Conservation (phyloP, 2,888 invertebrate genomes). For the Bhutanitis thaidina region DNA sequence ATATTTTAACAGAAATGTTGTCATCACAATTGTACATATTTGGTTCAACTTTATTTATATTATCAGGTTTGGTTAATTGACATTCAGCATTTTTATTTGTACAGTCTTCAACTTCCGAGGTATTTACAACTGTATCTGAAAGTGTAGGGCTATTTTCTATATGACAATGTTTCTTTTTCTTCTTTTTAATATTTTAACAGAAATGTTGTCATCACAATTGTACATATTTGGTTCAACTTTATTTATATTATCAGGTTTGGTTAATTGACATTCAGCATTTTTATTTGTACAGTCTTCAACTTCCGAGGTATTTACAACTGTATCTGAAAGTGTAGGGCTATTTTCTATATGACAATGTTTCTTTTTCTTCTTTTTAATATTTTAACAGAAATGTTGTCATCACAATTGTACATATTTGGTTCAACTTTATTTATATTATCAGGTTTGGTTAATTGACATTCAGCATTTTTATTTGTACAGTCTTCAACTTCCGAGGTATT, state of each 20-base stretch:
- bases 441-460: not conserved
- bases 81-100: not conserved
- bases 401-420: not conserved
- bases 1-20: constrained; percentile 23
- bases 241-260: not conserved
- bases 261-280: not conserved
- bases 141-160: constrained; percentile 21
- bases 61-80: not conserved
- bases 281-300: not conserved
- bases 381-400: constrained; percentile 29
- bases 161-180: constrained; percentile 40
- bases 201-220: constrained; percentile 29
- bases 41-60: not conserved
- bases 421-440: not conserved
- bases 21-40: constrained; percentile 24
- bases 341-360: constrained; percentile 28
- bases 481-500: not conserved
- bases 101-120: not conserved
- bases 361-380: constrained; percentile 44
- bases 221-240: not conserved
- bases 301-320: not conserved
- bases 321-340: constrained; percentile 13
- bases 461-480: not conserved
- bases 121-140: constrained; percentile 13
- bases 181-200: constrained; percentile 30